Base-by-base conservation (phyloP, 2,888 invertebrate genomes). In the Polydesmus complanatus region DNA sequence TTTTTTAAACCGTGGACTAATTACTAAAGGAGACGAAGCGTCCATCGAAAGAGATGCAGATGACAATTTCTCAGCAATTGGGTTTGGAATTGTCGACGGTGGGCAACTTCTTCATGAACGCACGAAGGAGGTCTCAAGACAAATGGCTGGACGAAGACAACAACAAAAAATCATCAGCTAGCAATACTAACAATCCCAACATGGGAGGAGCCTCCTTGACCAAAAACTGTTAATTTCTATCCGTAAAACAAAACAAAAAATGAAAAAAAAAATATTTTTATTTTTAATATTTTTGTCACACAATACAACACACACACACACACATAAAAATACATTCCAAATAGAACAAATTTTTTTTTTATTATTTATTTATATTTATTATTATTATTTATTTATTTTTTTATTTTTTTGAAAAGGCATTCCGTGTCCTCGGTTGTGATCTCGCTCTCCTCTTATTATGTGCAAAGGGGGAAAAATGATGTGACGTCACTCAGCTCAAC, bases 21-120 rank as follows among this genome's bases (percentile, higher is more conserved):
- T n/a, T 48, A 21, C 58, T 62, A 18, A 78, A 92, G 91, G 97
- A 97, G 82, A 97, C 97, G 64, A 97, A 97, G 77, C 82, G 97
- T 77, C 97, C 97, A 69, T 95, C 94, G 68, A 97, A 97, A 79
- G 97, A 97, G 79, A 97, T 97, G 96, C 97, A 97, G 80, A 94
- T 96, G 71, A 96, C 96, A 70, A 97, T 97, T 78, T 96, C 96
- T 27, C 82, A 96, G 68, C 96, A 97, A 74, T 79, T 97, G 69
- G 95, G 96, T 65, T 80, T 97, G 67, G 95, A 96, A 74, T 94
- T 96, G 59, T 94, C 94, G 60, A 97, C 97, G 14, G 96, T 97
- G 62, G 96, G 97, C 56, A 98, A 98, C 76, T 98, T 98, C 81
- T 98, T 99, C 79, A 98, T 99, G 98, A 98, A 98, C 77, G 98